These are phyloP conservation scores for Scartelaos histophorus DNA, from an alignment of 2,113 vertebrate species.

Conservation along the genomic window DNA sequence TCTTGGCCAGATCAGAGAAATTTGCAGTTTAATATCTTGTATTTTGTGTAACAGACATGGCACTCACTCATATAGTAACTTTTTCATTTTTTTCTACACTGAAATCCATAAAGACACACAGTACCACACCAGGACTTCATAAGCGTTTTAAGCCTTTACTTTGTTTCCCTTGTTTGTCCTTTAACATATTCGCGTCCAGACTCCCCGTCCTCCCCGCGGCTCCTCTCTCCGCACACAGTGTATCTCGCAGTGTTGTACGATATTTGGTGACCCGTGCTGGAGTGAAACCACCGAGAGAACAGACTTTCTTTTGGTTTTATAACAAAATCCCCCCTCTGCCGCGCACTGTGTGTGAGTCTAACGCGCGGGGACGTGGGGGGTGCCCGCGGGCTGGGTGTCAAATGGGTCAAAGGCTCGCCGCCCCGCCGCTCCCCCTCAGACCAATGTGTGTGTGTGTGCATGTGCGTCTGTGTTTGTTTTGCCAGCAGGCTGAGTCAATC, in stretches of 20 bases:
- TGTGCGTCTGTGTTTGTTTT: constrained; percentile 59
- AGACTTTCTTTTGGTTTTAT: constrained; percentile 19
- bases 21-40: too few relatives aligned
- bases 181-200: background rate
- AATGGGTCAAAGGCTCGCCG: constrained; percentile 53
- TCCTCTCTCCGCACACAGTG: background rate
- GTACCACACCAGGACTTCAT: background rate
- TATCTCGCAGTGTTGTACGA: background rate
- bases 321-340: constrained; percentile 37
- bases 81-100: too few relatives aligned
- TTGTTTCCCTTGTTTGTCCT: background rate
- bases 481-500: constrained; percentile 59
- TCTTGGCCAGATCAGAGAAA: too few relatives aligned
- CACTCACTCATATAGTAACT: too few relatives aligned
- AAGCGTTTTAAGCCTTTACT: background rate
- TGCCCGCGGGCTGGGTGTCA: constrained; percentile 33
- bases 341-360: constrained; percentile 40
- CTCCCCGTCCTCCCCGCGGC: background rate
- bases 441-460: constrained; percentile 15
- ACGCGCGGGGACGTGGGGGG: constrained; percentile 36
- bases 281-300: background rate
- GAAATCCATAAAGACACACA: too few relatives aligned
- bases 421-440: constrained; percentile 37
- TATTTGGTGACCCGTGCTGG: constrained; percentile 2
- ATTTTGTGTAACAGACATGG: too few relatives aligned